Evolutionary conservation across 2,797 vertebrate genomes (phyloP).

Genomic region (Acropternis orthonyx): DNA sequence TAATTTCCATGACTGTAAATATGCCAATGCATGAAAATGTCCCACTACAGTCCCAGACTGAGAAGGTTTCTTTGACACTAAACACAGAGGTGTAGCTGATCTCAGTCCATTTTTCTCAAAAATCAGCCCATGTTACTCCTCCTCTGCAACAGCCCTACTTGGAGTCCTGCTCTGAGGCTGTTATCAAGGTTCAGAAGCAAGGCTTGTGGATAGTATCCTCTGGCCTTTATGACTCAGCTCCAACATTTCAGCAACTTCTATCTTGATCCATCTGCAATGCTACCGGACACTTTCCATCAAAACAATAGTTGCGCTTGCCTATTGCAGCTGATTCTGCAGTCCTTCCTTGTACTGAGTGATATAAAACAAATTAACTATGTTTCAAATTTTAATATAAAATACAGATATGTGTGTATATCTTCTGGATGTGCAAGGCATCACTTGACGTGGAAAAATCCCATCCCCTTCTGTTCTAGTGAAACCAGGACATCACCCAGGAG

Average conservation of each 20-base stretch:
- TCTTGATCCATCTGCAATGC: background rate
- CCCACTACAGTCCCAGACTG: background rate
- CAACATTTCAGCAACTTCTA: background rate
- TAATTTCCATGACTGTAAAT: background rate
- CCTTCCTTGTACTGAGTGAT: background rate
- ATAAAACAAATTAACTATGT: background rate
- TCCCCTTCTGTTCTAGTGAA: background rate
- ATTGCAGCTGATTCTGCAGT: background rate
- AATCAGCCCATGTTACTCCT: background rate
- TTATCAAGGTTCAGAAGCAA: background rate
- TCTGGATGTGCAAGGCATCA: background rate
- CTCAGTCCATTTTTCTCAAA: background rate
- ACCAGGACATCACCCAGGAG: background rate
- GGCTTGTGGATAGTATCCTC: background rate
- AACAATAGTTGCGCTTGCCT: background rate
- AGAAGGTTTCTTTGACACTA: background rate
- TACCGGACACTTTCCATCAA: background rate
- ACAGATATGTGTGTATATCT: background rate
- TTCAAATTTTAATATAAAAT: background rate
- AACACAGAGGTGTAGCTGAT: background rate
- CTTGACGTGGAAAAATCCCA: background rate
- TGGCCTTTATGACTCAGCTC: background rate
- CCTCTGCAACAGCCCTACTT: background rate
- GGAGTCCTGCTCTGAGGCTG: background rate
- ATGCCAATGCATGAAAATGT: background rate